These are phyloP conservation scores for Drosophila asahinai DNA, from an alignment of 1,140 invertebrate species.

Conservation along the genomic window DNA sequence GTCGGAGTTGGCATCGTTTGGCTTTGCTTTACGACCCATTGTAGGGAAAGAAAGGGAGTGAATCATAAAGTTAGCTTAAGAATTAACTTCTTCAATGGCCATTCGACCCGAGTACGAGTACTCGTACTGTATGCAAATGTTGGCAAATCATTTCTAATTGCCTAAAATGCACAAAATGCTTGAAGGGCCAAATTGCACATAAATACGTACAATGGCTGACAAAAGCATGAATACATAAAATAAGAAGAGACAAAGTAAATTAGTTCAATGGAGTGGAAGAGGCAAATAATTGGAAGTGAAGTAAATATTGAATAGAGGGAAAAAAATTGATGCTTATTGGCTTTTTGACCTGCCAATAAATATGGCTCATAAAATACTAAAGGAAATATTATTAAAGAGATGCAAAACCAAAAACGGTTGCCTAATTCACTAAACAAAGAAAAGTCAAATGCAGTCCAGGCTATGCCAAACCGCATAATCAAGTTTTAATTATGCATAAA, in stretches of 20 bases:
- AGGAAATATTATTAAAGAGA: background rate
- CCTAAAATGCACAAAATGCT: slow-evolving; percentile 15
- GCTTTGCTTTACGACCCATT: slow-evolving; percentile 75
- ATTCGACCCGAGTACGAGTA: slow-evolving; percentile 6
- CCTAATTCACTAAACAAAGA: slow-evolving; percentile 4
- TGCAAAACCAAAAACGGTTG: background rate
- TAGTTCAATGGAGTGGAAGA: slow-evolving; percentile 30
- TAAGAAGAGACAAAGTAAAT: slow-evolving; percentile 23
- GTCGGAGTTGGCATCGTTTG: slow-evolving; percentile 28
- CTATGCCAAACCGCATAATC: slow-evolving; percentile 33
- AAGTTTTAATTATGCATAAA: slow-evolving; percentile 61
- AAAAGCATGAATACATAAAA: slow-evolving; percentile 23
- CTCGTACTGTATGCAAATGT: slow-evolving; percentile 25
- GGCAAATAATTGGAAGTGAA: slow-evolving; percentile 21
- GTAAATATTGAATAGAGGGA: background rate
- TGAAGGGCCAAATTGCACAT: slow-evolving; percentile 4
- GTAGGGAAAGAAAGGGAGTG: slow-evolving; percentile 11
- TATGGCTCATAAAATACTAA: too few relatives aligned
- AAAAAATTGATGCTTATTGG: background rate
- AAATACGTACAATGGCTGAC: background rate
- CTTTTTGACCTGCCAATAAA: background rate
- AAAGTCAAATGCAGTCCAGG: background rate
- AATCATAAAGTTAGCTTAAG: slow-evolving; percentile 10
- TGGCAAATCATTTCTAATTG: slow-evolving; percentile 46
- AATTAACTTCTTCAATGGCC: slow-evolving; percentile 31